Conservation (phyloP, 2,113 vertebrate species). For the Ailurus styani region DNA sequence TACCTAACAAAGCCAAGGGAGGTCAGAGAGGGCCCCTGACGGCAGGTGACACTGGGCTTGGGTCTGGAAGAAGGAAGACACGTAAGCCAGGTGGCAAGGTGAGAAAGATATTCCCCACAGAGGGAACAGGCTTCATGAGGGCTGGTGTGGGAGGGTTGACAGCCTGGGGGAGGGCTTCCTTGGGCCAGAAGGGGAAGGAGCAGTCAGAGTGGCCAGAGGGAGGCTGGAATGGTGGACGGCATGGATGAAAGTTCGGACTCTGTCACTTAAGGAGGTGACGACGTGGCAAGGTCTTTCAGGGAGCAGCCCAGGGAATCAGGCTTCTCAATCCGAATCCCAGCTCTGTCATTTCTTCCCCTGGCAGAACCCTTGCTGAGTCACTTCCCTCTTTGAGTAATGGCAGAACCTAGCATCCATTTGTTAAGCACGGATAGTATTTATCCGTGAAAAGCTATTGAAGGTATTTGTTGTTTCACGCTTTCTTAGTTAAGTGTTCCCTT, state of each 20-base stretch:
- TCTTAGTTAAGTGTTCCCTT: neutral
- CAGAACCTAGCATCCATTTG: neutral
- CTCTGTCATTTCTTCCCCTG: neutral
- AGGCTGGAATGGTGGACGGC: neutral
- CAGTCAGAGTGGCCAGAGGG: neutral
- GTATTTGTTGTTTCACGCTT: neutral
- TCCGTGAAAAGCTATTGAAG: neutral
- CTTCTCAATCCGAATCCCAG: neutral
- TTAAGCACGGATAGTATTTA: neutral
- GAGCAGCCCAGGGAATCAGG: neutral
- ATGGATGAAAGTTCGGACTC: neutral
- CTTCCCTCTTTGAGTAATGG: neutral
- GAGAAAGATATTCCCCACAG: neutral
- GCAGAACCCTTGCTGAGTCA: neutral
- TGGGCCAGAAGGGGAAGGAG: neutral
- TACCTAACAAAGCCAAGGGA: neutral
- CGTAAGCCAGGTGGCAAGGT: neutral
- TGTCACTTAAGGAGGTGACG: no score
- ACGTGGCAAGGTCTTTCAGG: fast-evolving
- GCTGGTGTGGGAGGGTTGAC: no score
- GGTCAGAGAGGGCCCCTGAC: neutral
- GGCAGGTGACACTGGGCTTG: neutral
- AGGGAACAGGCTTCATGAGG: neutral
- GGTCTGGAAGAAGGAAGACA: neutral
- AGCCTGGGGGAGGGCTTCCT: neutral